These are phyloP conservation scores for Vulpes ferrilata DNA, from an alignment of 2,113 vertebrate species.

Conservation along the genomic window DNA sequence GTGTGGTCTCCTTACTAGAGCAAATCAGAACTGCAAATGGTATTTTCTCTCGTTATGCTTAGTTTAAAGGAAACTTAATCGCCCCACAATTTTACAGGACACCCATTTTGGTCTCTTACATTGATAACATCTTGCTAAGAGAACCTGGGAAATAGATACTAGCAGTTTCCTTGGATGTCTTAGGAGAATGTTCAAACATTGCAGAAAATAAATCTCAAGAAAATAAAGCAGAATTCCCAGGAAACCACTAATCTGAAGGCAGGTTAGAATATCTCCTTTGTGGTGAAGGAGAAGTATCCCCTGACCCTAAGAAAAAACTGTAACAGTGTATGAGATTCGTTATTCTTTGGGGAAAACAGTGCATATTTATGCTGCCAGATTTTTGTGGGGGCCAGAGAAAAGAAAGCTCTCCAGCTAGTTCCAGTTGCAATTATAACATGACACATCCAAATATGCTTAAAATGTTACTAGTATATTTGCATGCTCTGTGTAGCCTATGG, in stretches of 20 bases:
- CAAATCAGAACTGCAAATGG: background rate
- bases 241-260: background rate
- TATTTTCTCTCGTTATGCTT: background rate
- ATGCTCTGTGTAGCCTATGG: background rate
- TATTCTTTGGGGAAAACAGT: background rate
- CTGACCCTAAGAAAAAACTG: background rate
- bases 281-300: background rate
- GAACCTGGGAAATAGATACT: background rate
- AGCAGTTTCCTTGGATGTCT: background rate
- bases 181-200: background rate
- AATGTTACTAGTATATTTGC: background rate
- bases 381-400: background rate
- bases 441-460: background rate
- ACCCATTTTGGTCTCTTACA: background rate
- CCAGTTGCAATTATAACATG: background rate
- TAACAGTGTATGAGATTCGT: background rate
- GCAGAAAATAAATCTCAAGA: background rate
- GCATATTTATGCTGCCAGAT: background rate
- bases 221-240: background rate
- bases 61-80: background rate
- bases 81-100: background rate
- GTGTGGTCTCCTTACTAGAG: background rate
- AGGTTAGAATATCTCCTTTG: background rate
- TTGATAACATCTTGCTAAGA: background rate
- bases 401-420: background rate